A percentile compares a stretch with the other conserved stretches of the same genome.
These are phyloP conservation scores for Epinephelus malabaricus DNA, from an alignment of 2,797 vertebrate genomes.

Conservation along the genomic window DNA sequence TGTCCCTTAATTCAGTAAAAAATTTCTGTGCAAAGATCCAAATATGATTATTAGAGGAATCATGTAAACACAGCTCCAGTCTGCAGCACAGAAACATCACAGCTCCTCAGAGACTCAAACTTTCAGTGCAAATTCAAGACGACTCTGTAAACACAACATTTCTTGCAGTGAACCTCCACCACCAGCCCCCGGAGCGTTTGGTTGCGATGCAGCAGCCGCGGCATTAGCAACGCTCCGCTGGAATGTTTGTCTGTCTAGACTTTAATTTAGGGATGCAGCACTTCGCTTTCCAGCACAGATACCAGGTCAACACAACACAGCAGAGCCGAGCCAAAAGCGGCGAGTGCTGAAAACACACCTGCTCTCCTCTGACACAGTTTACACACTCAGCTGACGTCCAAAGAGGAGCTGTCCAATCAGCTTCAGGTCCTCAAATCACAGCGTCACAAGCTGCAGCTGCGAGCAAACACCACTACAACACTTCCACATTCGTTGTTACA, in stretches of 20 bases:
- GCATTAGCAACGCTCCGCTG: slow-evolving; percentile 58
- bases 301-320: background rate
- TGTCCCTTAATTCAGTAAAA: no score
- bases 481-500: background rate
- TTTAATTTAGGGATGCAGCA: slow-evolving; percentile 9
- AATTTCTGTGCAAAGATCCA: background rate
- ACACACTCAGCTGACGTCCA: slow-evolving; percentile 1
- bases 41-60: background rate
- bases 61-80: background rate
- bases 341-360: background rate
- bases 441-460: background rate
- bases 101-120: slow-evolving; percentile 3
- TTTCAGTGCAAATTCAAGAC: background rate
- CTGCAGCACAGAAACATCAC: background rate
- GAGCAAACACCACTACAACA: background rate
- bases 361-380: background rate
- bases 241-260: slow-evolving; percentile 43
- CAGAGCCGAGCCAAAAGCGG: background rate
- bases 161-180: slow-evolving; percentile 45
- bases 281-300: slow-evolving; percentile 16
- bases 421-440: background rate
- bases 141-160: slow-evolving; percentile 18
- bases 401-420: background rate
- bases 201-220: slow-evolving; percentile 32
- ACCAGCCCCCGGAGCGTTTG: background rate